These are phyloP conservation scores for Xenopus borealis DNA, from an alignment of 2,113 vertebrate species.

Conservation along the genomic window DNA sequence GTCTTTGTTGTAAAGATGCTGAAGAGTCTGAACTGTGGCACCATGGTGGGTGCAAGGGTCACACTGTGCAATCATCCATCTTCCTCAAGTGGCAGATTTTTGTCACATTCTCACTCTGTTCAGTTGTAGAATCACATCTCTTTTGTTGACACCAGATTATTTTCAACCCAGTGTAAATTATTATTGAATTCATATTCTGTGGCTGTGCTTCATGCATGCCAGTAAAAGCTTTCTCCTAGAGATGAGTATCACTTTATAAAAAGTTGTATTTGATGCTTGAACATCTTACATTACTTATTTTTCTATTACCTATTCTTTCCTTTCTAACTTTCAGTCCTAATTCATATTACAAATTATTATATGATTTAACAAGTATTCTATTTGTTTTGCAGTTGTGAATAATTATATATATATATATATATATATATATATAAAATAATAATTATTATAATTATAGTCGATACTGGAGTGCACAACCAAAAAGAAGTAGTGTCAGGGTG, in stretches of 20 bases:
- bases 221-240: conserved; percentile 72
- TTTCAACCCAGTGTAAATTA: conserved; percentile 95
- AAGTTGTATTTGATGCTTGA: too few species aligned
- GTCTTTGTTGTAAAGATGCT: conserved; percentile 74
- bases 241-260: conserved; percentile 71
- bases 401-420: too few species aligned
- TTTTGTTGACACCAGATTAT: conserved; percentile 74
- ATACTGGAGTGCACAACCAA: too few species aligned
- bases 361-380: too few species aligned
- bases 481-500: too few species aligned
- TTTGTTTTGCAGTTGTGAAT: too few species aligned
- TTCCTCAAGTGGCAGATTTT: conserved; percentile 91
- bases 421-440: too few species aligned
- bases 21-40: conserved; percentile 74
- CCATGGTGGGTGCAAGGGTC: conserved; percentile 65
- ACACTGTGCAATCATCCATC: conserved; percentile 87
- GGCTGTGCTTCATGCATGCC: conserved; percentile 77
- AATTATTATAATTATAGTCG: too few species aligned
- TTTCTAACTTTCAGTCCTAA: too few species aligned
- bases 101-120: conserved; percentile 85
- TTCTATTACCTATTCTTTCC: too few species aligned
- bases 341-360: too few species aligned
- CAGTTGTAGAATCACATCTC: conserved; percentile 77
- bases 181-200: conserved; percentile 81
- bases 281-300: too few species aligned